phyloP scores from a whole-genome alignment of 2,113 vertebrate genomes.

The Thamnophis sirtalis region DNA sequence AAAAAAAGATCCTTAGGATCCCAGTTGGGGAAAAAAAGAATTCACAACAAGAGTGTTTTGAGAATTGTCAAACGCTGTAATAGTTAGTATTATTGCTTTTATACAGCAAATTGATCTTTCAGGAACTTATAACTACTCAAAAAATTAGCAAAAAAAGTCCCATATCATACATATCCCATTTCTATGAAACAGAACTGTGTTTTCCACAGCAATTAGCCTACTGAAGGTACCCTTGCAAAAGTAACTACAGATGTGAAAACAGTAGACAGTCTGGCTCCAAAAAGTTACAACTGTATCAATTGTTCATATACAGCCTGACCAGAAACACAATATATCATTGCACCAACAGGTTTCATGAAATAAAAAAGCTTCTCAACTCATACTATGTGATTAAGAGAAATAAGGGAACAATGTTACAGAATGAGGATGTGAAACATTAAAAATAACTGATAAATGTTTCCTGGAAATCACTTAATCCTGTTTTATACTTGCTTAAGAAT shows the following conservation, averaged over 20 bases:
- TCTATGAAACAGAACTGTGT: slow-evolving; percentile 18
- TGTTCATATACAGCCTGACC: slow-evolving; percentile 30
- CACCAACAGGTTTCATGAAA: slow-evolving; percentile 38
- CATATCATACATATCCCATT: slow-evolving; percentile 19
- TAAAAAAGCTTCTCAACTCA: slow-evolving; percentile 37
- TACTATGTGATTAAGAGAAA: slow-evolving; percentile 46
- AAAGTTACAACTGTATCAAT: slow-evolving; percentile 41
- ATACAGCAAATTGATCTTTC: slow-evolving; percentile 19
- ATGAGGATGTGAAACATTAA: slow-evolving; percentile 32
- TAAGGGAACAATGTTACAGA: slow-evolving; percentile 51
- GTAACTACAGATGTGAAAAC: neutral
- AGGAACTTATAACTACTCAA: slow-evolving; percentile 11
- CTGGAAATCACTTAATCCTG: slow-evolving; percentile 52
- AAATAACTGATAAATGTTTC: slow-evolving; percentile 41
- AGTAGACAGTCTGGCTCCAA: slow-evolving; percentile 62
- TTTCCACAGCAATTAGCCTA: slow-evolving; percentile 13
- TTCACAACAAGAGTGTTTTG: slow-evolving; percentile 6
- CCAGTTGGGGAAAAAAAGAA: neutral
- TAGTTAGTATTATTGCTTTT: slow-evolving; percentile 17
- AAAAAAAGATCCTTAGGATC: neutral
- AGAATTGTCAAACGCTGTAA: slow-evolving; percentile 1
- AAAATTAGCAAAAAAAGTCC: slow-evolving; percentile 16
- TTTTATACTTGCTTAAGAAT: slow-evolving; percentile 45
- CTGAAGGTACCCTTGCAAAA: slow-evolving; percentile 22
- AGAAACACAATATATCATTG: slow-evolving; percentile 7